A percentile compares a stretch with the other conserved stretches of the same genome.
These are phyloP conservation scores for Listronotus bonariensis DNA, from an alignment of 1,140 invertebrate species.

Conservation along the genomic window DNA sequence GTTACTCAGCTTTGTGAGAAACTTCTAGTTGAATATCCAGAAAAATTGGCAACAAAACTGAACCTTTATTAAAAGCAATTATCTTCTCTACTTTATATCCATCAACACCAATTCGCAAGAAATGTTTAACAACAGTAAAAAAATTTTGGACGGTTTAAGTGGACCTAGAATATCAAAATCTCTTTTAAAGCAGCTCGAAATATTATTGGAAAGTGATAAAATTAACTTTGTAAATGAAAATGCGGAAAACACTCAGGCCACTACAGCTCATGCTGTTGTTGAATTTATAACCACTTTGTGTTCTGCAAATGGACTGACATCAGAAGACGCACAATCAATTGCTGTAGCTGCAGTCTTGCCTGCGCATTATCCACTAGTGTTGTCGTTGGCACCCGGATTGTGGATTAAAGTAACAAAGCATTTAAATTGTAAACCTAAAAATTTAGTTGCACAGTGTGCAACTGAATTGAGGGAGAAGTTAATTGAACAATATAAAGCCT, in stretches of 20 bases:
- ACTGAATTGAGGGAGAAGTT: conserved; percentile 64
- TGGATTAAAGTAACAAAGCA: conserved; percentile 68
- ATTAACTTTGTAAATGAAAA: conserved; percentile 46
- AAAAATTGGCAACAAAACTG: conserved; percentile 63
- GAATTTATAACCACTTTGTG: conserved; percentile 61
- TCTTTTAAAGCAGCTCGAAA: conserved; percentile 65
- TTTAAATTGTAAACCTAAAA: conserved; percentile 60
- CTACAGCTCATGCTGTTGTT: conserved; percentile 43
- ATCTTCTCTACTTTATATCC: conserved; percentile 65
- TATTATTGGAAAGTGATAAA: conserved; percentile 63
- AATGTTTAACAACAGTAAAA: conserved; percentile 51
- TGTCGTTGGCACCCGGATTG: conserved; percentile 59
- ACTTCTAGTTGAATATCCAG: conserved; percentile 65
- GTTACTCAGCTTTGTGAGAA: conserved; percentile 68
- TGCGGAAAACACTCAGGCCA: conserved; percentile 27
- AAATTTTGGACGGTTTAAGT: conserved; percentile 50
- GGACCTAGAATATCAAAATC: conserved; percentile 57
- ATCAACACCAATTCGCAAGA: conserved; percentile 50
- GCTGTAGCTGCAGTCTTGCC: conserved; percentile 67
- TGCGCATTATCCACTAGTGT: conserved; percentile 70
- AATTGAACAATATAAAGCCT: conserved; percentile 64
- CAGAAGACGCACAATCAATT: conserved; percentile 60
- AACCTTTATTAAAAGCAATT: conserved; percentile 65
- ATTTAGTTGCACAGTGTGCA: conserved; percentile 61
- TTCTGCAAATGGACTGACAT: conserved; percentile 56